phyloP scores from a whole-genome alignment of 2,113 vertebrate species.

The Mesembrinibis cayennensis region DNA sequence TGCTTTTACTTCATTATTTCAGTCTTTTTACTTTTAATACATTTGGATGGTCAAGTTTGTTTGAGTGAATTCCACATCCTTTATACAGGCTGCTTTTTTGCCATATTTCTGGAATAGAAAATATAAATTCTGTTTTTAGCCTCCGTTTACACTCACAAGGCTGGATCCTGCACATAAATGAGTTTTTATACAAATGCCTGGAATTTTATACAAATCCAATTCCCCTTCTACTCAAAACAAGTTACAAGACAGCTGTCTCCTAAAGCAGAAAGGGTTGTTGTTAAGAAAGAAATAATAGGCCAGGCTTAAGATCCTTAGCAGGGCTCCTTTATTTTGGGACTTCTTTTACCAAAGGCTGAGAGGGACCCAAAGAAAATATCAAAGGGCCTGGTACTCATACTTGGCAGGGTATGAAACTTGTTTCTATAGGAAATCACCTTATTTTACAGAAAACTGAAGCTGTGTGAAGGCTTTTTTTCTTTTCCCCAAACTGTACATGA shows the following conservation, averaged over 20 bases:
- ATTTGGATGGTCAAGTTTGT: not conserved
- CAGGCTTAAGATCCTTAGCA: slow-evolving; percentile 23
- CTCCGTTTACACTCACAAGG: slow-evolving; percentile 19
- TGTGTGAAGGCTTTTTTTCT: not conserved
- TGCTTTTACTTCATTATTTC: not conserved
- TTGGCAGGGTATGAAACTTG: slow-evolving; percentile 6
- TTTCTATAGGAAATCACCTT: slow-evolving; percentile 23
- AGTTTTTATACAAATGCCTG: not conserved
- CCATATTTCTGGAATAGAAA: not conserved
- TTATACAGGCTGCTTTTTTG: not conserved
- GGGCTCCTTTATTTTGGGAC: not conserved
- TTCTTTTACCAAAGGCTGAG: slow-evolving; percentile 18
- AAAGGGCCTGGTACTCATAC: not conserved
- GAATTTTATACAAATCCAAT: slow-evolving; percentile 31
- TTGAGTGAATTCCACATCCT: not conserved
- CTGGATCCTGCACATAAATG: slow-evolving; percentile 25
- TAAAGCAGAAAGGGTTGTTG: slow-evolving; percentile 33
- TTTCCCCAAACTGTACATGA: not conserved
- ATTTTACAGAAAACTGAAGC: not conserved
- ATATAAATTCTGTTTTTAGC: not conserved
- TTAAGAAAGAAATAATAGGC: slow-evolving; percentile 31
- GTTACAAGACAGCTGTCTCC: slow-evolving; percentile 1
- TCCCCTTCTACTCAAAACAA: not conserved
- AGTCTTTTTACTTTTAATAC: not conserved
- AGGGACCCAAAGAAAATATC: slow-evolving; percentile 1